These are phyloP conservation scores for Himalopsyche anomala DNA, from an alignment of 2,888 invertebrate species.

Conservation along the genomic window DNA sequence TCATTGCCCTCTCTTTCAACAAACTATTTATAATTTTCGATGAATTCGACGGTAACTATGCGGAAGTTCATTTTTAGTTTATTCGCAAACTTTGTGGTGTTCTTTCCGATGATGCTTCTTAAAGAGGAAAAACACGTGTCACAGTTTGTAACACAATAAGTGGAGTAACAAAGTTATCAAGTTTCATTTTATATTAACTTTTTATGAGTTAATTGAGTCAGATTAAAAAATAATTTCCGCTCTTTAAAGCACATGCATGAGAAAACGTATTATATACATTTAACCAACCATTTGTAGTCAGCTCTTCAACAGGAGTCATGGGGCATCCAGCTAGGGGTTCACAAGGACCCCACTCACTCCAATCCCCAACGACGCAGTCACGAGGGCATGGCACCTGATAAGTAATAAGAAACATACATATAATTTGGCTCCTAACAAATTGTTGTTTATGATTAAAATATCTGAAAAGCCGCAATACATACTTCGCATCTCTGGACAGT, in stretches of 20 bases:
- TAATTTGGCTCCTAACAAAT: background rate
- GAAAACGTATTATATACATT: background rate
- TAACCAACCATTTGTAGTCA: constrained; percentile 73
- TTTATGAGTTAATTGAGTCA: too few species aligned
- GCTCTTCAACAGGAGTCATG: constrained; percentile 74
- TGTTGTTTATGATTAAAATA: constrained; percentile 64
- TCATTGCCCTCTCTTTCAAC: too few species aligned
- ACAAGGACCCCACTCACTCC: constrained; percentile 81
- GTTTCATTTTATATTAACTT: too few species aligned
- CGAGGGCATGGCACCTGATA: constrained; percentile 78
- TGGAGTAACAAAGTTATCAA: too few species aligned
- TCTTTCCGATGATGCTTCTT: too few species aligned
- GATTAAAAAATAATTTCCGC: too few species aligned
- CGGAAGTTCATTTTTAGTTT: too few species aligned
- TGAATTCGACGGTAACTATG: too few species aligned
- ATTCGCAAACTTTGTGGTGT: too few species aligned
- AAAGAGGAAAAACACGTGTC: too few species aligned
- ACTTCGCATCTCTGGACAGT: constrained; percentile 78
- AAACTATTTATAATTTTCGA: too few species aligned
- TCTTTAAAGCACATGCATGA: background rate
- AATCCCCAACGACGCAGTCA: constrained; percentile 79
- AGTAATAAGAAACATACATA: background rate
- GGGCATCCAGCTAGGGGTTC: constrained; percentile 77
- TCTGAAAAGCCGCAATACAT: constrained; percentile 62
- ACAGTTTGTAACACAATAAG: too few species aligned